Base-by-base conservation (phyloP, 2,113 vertebrate species). In the Anas platyrhynchos region DNA sequence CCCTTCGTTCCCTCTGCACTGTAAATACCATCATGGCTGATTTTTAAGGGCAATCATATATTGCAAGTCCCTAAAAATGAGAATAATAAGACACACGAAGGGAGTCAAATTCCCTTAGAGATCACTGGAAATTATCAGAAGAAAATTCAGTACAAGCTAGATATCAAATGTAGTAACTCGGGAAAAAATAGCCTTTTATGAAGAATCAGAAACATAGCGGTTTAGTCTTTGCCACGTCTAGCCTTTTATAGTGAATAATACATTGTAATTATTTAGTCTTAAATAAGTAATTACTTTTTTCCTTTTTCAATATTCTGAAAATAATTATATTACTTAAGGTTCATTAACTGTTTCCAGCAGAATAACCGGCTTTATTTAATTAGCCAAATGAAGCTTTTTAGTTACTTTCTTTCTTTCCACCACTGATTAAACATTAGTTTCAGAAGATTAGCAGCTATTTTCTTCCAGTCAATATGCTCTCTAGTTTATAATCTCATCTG, bases 321-420 rank as follows among this genome's bases (percentile, higher is more conserved):
- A 96, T 97, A 97, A 96, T 86, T 96, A 89, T 85, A 83, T 91
- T 97, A 96, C 83, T 95, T 90, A 79, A 85, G 92, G 95, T 90
- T 86, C 94, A 96, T 97, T 96, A 96, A 97, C 93, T 96, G 93
- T 96, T 97, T 98, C 86, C 76, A 97, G 91, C 55, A 97, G 85
- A 97, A 93, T 84, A 97, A 88, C 55, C 88, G 91, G 85, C 97
- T 96, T 96, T 95, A 95, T 95, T 97, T 95, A 96, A 97, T 97
- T 97, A 97, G 74, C 75, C 93, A 89, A 81, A 97, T 96, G 87
- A 84, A 94, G 94, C 69, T 94, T 84, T 94, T 95, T 95, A 94
- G 83, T 97, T 96, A 91, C 73, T 95, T 97, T 69, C 91, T 95
- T 96, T 93, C 91, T 87, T 95, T 88, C 89, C 73, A 94, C 88